Base-by-base conservation (phyloP, 2,888 invertebrate genomes). In the Heliconius sara region DNA sequence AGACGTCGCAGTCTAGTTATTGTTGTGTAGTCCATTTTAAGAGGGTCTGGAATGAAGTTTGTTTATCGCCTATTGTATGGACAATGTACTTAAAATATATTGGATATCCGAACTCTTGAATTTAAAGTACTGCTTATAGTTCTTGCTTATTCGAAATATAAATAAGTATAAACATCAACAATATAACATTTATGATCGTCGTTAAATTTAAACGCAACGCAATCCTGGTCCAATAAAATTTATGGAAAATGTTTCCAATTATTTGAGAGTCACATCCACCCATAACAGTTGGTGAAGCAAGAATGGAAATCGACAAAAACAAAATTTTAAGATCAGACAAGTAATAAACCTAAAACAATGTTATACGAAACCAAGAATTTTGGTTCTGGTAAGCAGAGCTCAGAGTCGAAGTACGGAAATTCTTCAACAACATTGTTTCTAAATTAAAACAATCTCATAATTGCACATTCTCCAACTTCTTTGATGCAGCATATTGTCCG, bases 371-470 rank as follows among this genome's bases (percentile, higher is more conserved):
- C 93, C 92, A 94, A 93, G 93, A 94, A 94, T 94, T 92, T 90
- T 90, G 93, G 92, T 92, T 93, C 92, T 90, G 91, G 93, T 91
- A 92, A 91, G 87, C 87, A 88, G 88, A 91, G 91, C 91, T 91
- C 87, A 91, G 34, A 39, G 89, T 92, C 89, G 87, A 89, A 93
- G 92, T 90, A 91, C 90, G 92, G 89, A 91, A 92, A 94, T 94
- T 94, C 94, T 94, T 94, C 88, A 89, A 87, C 91, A 94, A 94
- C 94, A 94, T 94, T 95, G 95, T 95, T 95, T 92, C 93, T 91
- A 94, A 95, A 95, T 95, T 95, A 94, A 95, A 95, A 95, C 95
- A 94, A 95, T 94, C 94, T 95, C 93, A 94, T 95, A 94, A 95
- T 95, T 94, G 94, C 94, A 94, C 93, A 95, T 95, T 95, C 95